A percentile compares a stretch with the other conserved stretches of the same genome.
Conservation (phyloP, 2,113 vertebrate genomes). For the Addax nasomaculatus region DNA sequence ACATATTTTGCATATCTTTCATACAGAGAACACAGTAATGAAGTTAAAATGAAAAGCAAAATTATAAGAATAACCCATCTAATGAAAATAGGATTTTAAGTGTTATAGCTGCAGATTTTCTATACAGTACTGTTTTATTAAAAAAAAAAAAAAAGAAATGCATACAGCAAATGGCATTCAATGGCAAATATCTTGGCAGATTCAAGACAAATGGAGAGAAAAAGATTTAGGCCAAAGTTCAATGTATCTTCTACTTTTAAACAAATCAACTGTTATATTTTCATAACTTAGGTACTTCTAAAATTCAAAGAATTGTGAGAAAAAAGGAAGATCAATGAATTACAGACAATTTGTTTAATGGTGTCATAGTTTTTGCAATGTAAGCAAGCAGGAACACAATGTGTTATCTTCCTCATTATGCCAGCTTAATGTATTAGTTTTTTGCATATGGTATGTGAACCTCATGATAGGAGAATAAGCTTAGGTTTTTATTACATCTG, state of each 20-base stretch:
- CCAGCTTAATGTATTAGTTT: conserved; percentile 44
- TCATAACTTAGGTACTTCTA: background rate
- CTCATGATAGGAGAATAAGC: conserved; percentile 31
- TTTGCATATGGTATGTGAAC: conserved; percentile 36
- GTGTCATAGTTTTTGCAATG: conserved; percentile 40
- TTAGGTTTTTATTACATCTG: conserved; percentile 34
- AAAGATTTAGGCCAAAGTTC: conserved; percentile 2
- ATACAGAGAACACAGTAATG: background rate
- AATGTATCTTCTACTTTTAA: background rate
- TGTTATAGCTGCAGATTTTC: background rate
- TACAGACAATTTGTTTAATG: background rate
- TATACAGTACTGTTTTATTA: background rate
- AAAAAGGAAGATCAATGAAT: conserved; percentile 31
- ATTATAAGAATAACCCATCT: background rate
- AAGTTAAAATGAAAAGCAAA: background rate
- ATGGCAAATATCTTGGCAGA: background rate
- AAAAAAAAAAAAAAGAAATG: background rate
- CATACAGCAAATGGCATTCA: background rate
- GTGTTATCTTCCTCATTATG: conserved; percentile 17
- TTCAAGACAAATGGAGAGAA: background rate
- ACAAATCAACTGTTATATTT: background rate
- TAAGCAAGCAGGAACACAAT: conserved; percentile 43
- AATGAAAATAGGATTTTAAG: background rate
- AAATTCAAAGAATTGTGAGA: conserved; percentile 27
- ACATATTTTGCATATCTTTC: background rate